phyloP scores from a whole-genome alignment of 2,113 vertebrate species.

The Halichoerus grypus region DNA sequence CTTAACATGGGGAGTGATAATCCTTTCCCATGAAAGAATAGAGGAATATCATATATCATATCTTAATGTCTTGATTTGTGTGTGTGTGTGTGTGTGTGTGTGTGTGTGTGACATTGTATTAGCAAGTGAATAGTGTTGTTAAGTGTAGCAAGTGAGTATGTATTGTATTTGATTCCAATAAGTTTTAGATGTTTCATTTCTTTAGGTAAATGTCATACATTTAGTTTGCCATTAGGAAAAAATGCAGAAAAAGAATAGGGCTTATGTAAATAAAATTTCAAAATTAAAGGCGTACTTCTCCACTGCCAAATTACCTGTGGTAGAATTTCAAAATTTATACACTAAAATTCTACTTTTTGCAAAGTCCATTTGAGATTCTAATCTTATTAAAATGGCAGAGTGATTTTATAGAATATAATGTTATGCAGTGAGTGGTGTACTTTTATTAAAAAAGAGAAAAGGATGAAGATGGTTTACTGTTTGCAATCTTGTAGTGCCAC shows the following conservation, averaged over 20 bases:
- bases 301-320: background rate
- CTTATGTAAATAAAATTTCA: constrained; percentile 15
- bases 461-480: background rate
- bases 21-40: background rate
- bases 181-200: constrained; percentile 13
- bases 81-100: background rate
- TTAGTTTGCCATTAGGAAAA: background rate
- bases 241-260: background rate
- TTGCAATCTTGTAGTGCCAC: background rate
- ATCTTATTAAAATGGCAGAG: background rate
- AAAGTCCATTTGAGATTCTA: background rate
- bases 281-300: background rate
- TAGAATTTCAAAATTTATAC: background rate
- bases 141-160: background rate
- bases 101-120: background rate
- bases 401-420: background rate
- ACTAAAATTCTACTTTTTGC: background rate
- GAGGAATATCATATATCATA: background rate
- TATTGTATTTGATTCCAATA: background rate
- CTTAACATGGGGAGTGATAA: background rate
- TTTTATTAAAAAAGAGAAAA: background rate
- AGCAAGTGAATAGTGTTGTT: background rate
- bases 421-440: background rate
- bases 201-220: background rate
- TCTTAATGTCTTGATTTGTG: background rate